phyloP scores from a whole-genome alignment of 2,888 invertebrate species.

The Metallyticus violacea region DNA sequence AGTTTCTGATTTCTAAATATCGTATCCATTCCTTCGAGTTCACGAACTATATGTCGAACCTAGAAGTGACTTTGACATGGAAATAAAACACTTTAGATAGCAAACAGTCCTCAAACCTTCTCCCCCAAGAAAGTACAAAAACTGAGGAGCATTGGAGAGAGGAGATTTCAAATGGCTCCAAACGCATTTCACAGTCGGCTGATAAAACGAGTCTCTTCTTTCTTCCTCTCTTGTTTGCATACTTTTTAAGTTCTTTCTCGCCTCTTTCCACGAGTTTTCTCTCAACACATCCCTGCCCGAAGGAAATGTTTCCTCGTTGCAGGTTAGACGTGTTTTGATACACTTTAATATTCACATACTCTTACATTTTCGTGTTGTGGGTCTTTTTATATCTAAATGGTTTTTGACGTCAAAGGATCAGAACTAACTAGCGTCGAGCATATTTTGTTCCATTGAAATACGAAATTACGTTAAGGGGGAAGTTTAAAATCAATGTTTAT shows the following conservation, averaged over 20 bases:
- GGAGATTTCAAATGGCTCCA: background rate
- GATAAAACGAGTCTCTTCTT: background rate
- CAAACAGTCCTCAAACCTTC: slow-evolving; percentile 2
- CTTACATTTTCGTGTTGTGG: too few relatives aligned
- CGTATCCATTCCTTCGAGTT: background rate
- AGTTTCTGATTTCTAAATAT: background rate
- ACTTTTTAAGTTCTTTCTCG: background rate
- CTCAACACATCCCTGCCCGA: background rate
- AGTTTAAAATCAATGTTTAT: too few relatives aligned
- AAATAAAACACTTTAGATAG: slow-evolving; percentile 18
- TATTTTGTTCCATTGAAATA: too few relatives aligned
- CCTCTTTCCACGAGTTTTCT: too few relatives aligned
- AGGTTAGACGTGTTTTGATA: too few relatives aligned
- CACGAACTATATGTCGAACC: background rate
- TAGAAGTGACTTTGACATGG: slow-evolving; percentile 17
- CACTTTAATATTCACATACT: too few relatives aligned
- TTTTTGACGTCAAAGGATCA: too few relatives aligned
- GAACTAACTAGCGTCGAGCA: too few relatives aligned
- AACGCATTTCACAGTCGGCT: background rate
- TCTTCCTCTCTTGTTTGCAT: background rate
- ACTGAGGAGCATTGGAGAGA: background rate
- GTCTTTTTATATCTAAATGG: too few relatives aligned
- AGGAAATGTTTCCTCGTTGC: too few relatives aligned
- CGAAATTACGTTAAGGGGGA: too few relatives aligned
- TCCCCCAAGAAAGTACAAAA: background rate